phyloP scores from a whole-genome alignment of 2,113 vertebrate genomes.

The Oxyruncus cristatus region DNA sequence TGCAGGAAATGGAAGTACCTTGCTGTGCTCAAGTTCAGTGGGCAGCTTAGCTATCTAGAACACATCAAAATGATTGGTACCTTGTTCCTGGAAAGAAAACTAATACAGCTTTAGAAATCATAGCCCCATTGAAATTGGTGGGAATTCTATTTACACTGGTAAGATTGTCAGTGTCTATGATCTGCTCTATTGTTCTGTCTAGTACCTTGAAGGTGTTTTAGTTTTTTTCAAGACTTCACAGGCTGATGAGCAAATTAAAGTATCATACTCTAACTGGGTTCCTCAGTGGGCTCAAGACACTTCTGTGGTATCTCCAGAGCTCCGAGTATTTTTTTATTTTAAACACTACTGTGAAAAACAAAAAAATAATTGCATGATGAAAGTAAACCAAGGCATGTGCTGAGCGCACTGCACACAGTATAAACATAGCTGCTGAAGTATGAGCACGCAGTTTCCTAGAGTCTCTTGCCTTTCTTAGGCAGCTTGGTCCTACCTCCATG shows the following conservation, averaged over 20 bases:
- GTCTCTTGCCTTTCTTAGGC: background rate
- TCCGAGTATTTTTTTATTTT: background rate
- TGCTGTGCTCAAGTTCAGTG: background rate
- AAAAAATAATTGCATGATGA: background rate
- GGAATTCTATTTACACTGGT: background rate
- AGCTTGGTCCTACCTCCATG: slow-evolving; percentile 79
- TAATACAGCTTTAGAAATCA: background rate
- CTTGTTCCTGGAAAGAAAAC: background rate
- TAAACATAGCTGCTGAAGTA: background rate
- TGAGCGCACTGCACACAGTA: background rate
- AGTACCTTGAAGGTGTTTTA: background rate
- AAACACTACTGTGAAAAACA: background rate
- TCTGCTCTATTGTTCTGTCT: background rate
- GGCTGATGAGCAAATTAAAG: background rate
- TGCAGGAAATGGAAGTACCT: background rate
- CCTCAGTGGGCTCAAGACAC: background rate
- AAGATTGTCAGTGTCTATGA: background rate
- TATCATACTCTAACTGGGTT: background rate
- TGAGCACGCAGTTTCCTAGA: background rate
- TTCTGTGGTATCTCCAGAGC: background rate
- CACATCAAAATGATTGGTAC: background rate
- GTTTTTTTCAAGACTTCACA: background rate
- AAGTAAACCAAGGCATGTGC: background rate
- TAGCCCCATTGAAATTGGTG: background rate
- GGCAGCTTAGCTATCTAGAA: background rate